phyloP scores from a whole-genome alignment of 2,888 invertebrate genomes.

The Parochlus steinenii region DNA sequence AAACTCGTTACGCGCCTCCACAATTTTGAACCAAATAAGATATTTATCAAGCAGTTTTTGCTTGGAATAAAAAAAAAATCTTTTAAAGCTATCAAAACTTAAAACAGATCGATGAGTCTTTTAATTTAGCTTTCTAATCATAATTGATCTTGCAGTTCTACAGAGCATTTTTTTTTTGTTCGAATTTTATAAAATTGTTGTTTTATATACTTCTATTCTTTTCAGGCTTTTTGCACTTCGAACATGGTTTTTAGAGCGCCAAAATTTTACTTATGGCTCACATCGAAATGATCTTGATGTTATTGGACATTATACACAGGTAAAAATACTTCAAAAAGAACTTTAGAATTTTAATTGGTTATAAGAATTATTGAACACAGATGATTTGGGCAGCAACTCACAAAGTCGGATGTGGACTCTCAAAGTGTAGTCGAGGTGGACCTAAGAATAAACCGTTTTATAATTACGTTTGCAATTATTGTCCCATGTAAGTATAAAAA shows the following conservation, averaged over 20 bases:
- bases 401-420: slow-evolving; percentile 59
- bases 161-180: no score
- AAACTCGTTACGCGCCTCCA: background rate
- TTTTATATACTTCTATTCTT: slow-evolving; percentile 15
- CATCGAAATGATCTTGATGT: slow-evolving; percentile 39
- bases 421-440: slow-evolving; percentile 45
- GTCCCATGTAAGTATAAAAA: slow-evolving; percentile 51
- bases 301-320: slow-evolving; percentile 65
- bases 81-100: no score
- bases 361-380: no score
- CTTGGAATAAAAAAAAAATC: no score
- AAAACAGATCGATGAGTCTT: background rate
- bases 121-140: background rate
- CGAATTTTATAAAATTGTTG: background rate
- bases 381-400: slow-evolving; percentile 68
- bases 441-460: slow-evolving; percentile 45
- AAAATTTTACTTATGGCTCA: slow-evolving; percentile 54
- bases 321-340: no score
- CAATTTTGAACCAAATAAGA: no score
- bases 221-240: slow-evolving; percentile 62
- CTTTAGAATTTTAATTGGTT: no score
- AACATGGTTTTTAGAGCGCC: slow-evolving; percentile 60
- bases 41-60: no score
- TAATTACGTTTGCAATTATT: slow-evolving; percentile 73
- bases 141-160: background rate